Evolutionary conservation across 2,888 invertebrate genomes (phyloP).

Genomic region (Carcina quercana): DNA sequence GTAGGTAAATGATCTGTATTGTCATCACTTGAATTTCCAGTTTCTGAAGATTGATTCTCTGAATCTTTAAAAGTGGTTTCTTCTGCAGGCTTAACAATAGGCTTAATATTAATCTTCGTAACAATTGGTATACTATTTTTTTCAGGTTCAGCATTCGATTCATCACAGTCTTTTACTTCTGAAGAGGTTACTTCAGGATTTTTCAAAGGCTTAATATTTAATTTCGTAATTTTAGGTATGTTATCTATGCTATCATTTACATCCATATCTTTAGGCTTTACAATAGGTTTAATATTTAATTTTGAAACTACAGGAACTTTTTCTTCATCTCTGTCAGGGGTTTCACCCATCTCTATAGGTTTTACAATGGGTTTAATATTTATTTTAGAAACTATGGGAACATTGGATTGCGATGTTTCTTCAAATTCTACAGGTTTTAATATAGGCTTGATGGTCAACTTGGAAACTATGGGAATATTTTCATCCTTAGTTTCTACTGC

Average conservation of each 20-base stretch:
- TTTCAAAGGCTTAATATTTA: constrained; percentile 72
- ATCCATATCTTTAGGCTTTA: constrained; percentile 65
- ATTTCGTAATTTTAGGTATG: constrained; percentile 68
- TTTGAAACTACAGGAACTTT: constrained; percentile 71
- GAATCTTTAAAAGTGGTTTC: constrained; percentile 52
- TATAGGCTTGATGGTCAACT: constrained; percentile 51
- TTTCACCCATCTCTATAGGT: constrained; percentile 51
- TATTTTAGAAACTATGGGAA: constrained; percentile 71
- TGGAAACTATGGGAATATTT: constrained; percentile 43
- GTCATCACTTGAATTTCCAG: constrained; percentile 64
- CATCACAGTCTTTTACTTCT: constrained; percentile 63
- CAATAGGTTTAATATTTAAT: constrained; percentile 71
- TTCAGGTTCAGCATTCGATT: constrained; percentile 48
- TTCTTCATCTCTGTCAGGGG: constrained; percentile 42
- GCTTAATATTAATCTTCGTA: constrained; percentile 72
- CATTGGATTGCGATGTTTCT: constrained; percentile 48
- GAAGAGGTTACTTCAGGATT: constrained; percentile 56
- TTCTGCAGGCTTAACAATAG: constrained; percentile 67
- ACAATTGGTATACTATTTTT: constrained; percentile 63
- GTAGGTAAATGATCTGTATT: constrained; percentile 60
- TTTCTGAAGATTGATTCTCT: constrained; percentile 63
- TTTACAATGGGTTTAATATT: constrained; percentile 71
- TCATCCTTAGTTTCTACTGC: constrained; percentile 26
- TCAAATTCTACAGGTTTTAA: constrained; percentile 41
- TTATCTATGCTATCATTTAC: constrained; percentile 59